A percentile compares a stretch with the other conserved stretches of the same genome.
Evolutionary conservation across 2,113 vertebrate species (phyloP).

Genomic region (Hippoglossus stenolepis): DNA sequence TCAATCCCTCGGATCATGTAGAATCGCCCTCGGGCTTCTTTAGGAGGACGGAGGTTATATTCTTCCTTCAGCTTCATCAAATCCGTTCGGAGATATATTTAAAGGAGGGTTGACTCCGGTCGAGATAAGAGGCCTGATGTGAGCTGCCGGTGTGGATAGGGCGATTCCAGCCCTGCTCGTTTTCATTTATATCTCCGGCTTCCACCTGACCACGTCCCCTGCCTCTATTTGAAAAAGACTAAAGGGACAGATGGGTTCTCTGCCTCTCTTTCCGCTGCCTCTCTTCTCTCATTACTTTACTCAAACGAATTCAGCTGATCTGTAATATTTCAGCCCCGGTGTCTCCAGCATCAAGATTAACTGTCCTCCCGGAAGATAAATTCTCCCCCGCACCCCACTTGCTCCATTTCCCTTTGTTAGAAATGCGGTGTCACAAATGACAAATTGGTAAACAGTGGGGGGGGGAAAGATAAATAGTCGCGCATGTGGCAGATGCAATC

Average conservation of each 20-base stretch:
- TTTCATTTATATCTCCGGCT: slow-evolving; percentile 53
- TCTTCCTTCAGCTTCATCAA: slow-evolving; percentile 57
- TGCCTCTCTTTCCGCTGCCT: slow-evolving; percentile 11
- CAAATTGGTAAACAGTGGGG: slow-evolving; percentile 39
- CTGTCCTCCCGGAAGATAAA: slow-evolving; percentile 35
- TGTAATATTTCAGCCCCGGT: slow-evolving; percentile 58
- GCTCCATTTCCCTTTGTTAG: slow-evolving; percentile 49
- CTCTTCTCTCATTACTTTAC: slow-evolving; percentile 37
- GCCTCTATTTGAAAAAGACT: slow-evolving; percentile 53
- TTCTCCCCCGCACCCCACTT: slow-evolving; percentile 22
- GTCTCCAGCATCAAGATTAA: slow-evolving; percentile 58
- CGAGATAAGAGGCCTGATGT: slow-evolving; percentile 57
- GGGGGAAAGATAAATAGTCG: slow-evolving; percentile 16
- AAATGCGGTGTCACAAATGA: slow-evolving; percentile 38
- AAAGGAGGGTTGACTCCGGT: slow-evolving; percentile 31
- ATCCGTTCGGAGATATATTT: slow-evolving; percentile 61
- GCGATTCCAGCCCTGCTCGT: slow-evolving; percentile 35
- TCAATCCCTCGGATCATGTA: neutral
- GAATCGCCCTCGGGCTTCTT: slow-evolving; percentile 27
- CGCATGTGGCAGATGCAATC: slow-evolving; percentile 17
- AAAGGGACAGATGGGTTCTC: slow-evolving; percentile 33
- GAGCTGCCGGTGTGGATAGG: slow-evolving; percentile 51
- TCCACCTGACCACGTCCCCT: slow-evolving; percentile 44
- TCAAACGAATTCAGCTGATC: slow-evolving; percentile 63
- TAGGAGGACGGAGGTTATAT: slow-evolving; percentile 19